phyloP scores from a whole-genome alignment of 2,113 vertebrate genomes.

The Synodontis membranacea region DNA sequence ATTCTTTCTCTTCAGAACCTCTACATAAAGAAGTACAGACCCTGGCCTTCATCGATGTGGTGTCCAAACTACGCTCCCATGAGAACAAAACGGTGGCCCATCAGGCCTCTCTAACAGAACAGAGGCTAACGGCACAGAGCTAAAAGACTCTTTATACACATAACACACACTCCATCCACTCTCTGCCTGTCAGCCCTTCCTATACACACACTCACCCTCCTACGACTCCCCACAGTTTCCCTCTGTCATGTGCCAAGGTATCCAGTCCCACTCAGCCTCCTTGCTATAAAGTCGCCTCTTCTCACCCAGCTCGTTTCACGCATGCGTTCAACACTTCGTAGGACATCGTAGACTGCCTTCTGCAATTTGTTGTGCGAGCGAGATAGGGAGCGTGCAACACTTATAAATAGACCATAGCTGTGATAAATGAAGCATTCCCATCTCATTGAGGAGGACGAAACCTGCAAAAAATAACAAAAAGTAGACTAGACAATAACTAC shows the following conservation, averaged over 20 bases:
- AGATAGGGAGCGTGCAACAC: conserved; percentile 57
- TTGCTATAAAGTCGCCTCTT: conserved; percentile 52
- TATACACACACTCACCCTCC: conserved; percentile 50
- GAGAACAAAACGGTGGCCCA: conserved; percentile 98
- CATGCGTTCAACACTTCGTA: conserved; percentile 74
- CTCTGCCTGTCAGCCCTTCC: conserved; percentile 41
- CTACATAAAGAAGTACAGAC: conserved; percentile 89
- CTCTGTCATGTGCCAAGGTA: conserved; percentile 75
- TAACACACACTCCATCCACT: conserved; percentile 45
- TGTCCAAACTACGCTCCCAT: conserved; percentile 90
- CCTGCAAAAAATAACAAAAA: conserved; percentile 47
- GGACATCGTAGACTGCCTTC: conserved; percentile 71
- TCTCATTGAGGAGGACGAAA: conserved; percentile 47
- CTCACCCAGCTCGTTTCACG: conserved; percentile 23
- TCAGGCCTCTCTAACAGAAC: conserved; percentile 97
- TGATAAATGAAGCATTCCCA: conserved; percentile 70
- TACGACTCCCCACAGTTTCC: conserved; percentile 51
- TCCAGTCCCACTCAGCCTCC: conserved; percentile 73
- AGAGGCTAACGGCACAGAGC: conserved; percentile 93
- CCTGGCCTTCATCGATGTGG: conserved; percentile 89
- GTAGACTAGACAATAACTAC: conserved; percentile 35
- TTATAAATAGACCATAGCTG: conserved; percentile 84
- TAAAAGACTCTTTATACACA: conserved; percentile 75
- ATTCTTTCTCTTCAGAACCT: conserved; percentile 63
- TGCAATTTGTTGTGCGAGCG: conserved; percentile 64